Percentiles rank a stretch among this genome's conserved stretches.
These are phyloP conservation scores for Carollia perspicillata DNA, from an alignment of 2,113 vertebrate genomes.

Conservation along the genomic window DNA sequence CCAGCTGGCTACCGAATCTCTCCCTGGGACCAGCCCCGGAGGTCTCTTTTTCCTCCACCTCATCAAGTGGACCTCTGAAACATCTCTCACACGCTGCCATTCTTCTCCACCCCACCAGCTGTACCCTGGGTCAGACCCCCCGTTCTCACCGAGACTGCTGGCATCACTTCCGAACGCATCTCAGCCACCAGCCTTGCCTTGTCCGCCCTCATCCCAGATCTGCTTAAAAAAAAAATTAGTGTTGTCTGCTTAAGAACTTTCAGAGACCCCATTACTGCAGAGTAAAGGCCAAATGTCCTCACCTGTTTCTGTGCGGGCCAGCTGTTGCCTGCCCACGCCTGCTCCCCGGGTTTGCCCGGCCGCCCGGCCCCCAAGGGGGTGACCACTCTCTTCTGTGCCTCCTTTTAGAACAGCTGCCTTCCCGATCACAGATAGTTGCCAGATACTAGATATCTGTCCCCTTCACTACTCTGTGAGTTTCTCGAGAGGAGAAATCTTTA, in stretches of 20 bases:
- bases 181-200: not conserved
- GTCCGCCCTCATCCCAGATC: not conserved
- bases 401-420: not conserved
- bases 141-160: not conserved
- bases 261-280: not conserved
- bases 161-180: not conserved
- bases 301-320: not conserved
- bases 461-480: not conserved
- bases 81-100: not conserved
- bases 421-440: not conserved
- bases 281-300: not conserved
- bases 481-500: not conserved
- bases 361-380: accelerated
- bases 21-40: not conserved
- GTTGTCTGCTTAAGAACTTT: not conserved
- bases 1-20: not conserved
- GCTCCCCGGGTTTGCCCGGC: not conserved
- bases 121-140: not conserved
- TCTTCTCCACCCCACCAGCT: not conserved
- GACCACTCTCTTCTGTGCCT: not conserved
- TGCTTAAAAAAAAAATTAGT: not conserved
- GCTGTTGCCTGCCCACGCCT: accelerated
- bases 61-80: not conserved
- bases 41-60: not conserved
- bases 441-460: not conserved